Percentiles rank a stretch among this genome's conserved stretches.
Evolutionary conservation across 2,797 vertebrate genomes (phyloP).

Genomic region (Chaenodraco wilsoni): DNA sequence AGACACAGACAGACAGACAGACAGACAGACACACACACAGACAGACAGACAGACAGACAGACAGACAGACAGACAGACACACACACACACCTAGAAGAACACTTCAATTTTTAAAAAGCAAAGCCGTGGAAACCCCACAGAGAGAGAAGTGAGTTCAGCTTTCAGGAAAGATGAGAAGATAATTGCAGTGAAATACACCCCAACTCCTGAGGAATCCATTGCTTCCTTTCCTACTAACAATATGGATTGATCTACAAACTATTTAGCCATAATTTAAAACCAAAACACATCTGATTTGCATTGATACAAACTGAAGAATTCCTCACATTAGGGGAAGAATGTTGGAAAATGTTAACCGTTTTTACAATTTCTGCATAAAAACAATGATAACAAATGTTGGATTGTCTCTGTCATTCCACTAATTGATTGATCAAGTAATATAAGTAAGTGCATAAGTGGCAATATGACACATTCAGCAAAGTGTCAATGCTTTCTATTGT

Average conservation of each 20-base stretch:
- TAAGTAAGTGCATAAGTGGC: neutral
- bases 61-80: too few species aligned
- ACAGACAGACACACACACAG: too few species aligned
- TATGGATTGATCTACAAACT: neutral
- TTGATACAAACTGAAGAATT: too few species aligned
- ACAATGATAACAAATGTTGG: neutral
- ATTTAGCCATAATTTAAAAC: neutral
- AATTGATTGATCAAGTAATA: neutral
- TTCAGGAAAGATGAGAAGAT: neutral
- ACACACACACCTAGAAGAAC: neutral
- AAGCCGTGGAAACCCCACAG: conserved; percentile 10
- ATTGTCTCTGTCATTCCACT: neutral
- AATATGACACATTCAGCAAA: neutral
- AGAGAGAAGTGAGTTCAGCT: neutral
- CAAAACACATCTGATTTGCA: neutral
- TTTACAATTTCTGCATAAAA: neutral
- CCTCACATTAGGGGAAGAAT: neutral
- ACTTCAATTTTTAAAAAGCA: conserved; percentile 27
- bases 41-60: too few species aligned
- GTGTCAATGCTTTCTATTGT: neutral
- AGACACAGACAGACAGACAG: too few species aligned
- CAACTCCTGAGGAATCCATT: neutral
- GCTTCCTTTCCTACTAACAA: neutral
- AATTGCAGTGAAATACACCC: neutral
- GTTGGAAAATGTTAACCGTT: neutral